phyloP scores from a whole-genome alignment of 2,888 invertebrate species.

The Allacma fusca region DNA sequence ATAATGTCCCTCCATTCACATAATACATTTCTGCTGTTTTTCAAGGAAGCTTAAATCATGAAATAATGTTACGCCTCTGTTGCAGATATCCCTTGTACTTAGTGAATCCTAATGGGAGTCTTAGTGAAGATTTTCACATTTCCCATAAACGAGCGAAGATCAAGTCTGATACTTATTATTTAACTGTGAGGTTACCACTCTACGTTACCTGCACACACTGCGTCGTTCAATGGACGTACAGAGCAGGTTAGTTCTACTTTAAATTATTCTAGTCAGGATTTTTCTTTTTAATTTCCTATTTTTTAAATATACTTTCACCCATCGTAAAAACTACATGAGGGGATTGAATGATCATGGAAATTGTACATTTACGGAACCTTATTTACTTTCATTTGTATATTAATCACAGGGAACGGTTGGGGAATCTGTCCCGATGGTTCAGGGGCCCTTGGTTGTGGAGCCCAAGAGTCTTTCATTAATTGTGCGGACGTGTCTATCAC shows the following conservation, averaged over 20 bases:
- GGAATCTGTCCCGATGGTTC: conserved; percentile 85
- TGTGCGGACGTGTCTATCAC: conserved; percentile 87
- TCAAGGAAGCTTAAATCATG: no score
- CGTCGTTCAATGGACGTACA: conserved; percentile 92
- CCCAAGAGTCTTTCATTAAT: conserved; percentile 88
- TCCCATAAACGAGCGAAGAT: conserved; percentile 69
- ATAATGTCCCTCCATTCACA: no score
- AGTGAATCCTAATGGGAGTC: conserved; percentile 73
- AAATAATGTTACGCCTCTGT: no score
- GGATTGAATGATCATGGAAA: no score
- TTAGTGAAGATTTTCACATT: conserved; percentile 72
- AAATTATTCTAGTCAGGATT: neutral
- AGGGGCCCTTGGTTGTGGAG: conserved; percentile 84
- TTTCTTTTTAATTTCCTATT: neutral
- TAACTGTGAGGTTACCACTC: conserved; percentile 79
- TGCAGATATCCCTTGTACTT: conserved; percentile 76
- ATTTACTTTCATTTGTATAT: no score
- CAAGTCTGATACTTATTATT: conserved; percentile 69
- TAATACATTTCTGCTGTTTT: no score
- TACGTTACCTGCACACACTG: conserved; percentile 88
- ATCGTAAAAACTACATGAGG: no score
- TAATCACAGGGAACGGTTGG: conserved; percentile 83
- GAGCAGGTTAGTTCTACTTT: conserved; percentile 71
- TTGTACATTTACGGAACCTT: no score
- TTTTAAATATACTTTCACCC: neutral